A percentile compares a stretch with the other conserved stretches of the same genome.
These are phyloP conservation scores for Drosophila paranaensis DNA, from an alignment of 2,888 invertebrate species.

Conservation along the genomic window DNA sequence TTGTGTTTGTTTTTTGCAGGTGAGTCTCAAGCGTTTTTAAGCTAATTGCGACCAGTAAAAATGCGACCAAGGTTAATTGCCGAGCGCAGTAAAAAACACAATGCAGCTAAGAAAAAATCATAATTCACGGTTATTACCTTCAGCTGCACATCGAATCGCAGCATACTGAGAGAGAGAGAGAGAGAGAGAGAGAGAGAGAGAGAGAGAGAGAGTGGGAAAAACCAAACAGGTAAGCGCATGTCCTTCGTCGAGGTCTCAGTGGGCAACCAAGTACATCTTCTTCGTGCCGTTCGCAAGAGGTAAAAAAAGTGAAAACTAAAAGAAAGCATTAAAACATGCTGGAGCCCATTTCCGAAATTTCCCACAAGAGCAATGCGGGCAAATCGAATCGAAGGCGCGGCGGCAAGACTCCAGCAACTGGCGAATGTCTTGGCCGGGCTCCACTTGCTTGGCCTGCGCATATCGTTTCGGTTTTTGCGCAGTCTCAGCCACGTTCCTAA, in stretches of 20 bases:
- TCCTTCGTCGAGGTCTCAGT: slow-evolving; percentile 29
- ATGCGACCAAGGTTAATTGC: slow-evolving; percentile 72
- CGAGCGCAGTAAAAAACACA: slow-evolving; percentile 52
- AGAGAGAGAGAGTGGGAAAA: slow-evolving; percentile 6
- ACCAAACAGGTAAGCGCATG: slow-evolving; percentile 62
- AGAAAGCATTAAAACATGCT: slow-evolving; percentile 47
- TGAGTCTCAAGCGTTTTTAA: slow-evolving; percentile 39
- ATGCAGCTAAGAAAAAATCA: slow-evolving; percentile 44
- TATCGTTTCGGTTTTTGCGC: slow-evolving; percentile 61
- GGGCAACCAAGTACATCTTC: slow-evolving; percentile 19
- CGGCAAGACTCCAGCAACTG: slow-evolving; percentile 35
- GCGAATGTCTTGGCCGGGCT: slow-evolving; percentile 55
- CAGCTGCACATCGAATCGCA: slow-evolving; percentile 42
- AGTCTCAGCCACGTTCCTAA: slow-evolving; percentile 73
- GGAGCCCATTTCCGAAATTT: slow-evolving; percentile 66
- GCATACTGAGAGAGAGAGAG: neutral
- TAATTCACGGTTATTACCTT: slow-evolving; percentile 71
- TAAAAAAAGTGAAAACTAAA: slow-evolving; percentile 30
- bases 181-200: neutral
- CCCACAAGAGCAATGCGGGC: slow-evolving; percentile 73
- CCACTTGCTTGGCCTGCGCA: slow-evolving; percentile 56
- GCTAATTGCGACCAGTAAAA: slow-evolving; percentile 49
- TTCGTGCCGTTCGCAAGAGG: slow-evolving; percentile 20
- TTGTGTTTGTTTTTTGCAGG: neutral
- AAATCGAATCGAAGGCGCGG: slow-evolving; percentile 72